Evolutionary conservation across 2,888 invertebrate genomes (phyloP).

Genomic region (Seladonia tumulorum): DNA sequence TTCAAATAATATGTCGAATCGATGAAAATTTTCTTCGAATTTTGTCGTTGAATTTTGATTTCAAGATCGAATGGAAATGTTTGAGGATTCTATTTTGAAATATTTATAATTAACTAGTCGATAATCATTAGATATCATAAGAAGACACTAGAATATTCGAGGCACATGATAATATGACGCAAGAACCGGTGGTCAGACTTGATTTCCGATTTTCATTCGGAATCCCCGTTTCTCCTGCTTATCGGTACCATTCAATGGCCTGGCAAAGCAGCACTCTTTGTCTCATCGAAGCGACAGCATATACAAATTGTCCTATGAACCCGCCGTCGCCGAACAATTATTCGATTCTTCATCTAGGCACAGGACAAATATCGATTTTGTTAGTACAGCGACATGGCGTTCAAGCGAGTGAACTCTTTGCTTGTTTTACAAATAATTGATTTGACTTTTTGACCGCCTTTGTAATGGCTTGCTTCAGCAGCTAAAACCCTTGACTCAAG

Average conservation of each 20-base stretch:
- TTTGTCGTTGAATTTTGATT: neutral
- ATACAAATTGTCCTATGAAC: conserved; percentile 64
- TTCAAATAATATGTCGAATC: neutral
- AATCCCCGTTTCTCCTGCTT: conserved; percentile 32
- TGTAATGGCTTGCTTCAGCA: conserved; percentile 76
- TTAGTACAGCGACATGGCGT: conserved; percentile 33
- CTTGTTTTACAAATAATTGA: conserved; percentile 64
- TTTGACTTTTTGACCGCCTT: conserved; percentile 60
- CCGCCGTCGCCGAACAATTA: conserved; percentile 28
- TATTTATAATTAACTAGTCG: neutral
- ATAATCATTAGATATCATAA: neutral
- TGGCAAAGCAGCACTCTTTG: conserved; percentile 74
- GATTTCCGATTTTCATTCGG: neutral
- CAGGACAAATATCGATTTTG: neutral
- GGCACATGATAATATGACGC: neutral
- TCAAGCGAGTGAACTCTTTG: conserved; percentile 52
- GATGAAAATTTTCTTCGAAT: neutral
- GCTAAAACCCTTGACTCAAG: conserved; percentile 84
- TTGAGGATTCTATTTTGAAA: neutral
- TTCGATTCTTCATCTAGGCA: conserved; percentile 1
- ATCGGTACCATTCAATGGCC: conserved; percentile 48
- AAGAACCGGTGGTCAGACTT: neutral
- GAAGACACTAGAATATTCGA: neutral
- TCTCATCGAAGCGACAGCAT: conserved; percentile 73
- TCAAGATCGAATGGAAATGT: neutral